Percentiles rank a stretch among this genome's conserved stretches.
Conservation (phyloP, 1,140 invertebrate species). For the Varroa destructor region DNA sequence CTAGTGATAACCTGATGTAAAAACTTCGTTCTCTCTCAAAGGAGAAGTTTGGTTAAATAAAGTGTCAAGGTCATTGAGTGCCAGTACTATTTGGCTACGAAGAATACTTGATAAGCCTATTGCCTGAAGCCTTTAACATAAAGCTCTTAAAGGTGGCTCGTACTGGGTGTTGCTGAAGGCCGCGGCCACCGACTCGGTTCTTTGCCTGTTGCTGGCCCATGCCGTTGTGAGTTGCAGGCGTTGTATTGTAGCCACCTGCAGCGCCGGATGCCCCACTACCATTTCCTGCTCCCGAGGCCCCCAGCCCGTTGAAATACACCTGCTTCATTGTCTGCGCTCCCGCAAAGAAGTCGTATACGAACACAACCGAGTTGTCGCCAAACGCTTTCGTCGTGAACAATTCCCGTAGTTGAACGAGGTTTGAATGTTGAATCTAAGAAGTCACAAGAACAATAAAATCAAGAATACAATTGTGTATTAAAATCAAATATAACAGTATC, state of each 20-base stretch:
- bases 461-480: constrained; percentile 57
- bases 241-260: constrained; percentile 25
- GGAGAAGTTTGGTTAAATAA: too few species aligned
- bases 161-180: too few species aligned
- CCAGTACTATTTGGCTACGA: too few species aligned
- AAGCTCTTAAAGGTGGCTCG: too few species aligned
- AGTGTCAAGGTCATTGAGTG: too few species aligned
- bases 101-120: too few species aligned
- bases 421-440: constrained; percentile 64
- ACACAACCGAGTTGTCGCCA: constrained; percentile 84
- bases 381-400: constrained; percentile 90
- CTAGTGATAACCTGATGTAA: too few species aligned
- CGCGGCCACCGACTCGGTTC: too few species aligned
- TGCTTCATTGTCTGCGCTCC: constrained; percentile 70
- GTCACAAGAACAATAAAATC: constrained; percentile 44
- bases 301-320: constrained; percentile 57
- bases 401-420: constrained; percentile 76
- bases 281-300: background rate
- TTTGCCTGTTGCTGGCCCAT: too few species aligned
- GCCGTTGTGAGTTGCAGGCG: too few species aligned
- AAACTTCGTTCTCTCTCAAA: too few species aligned
- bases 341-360: constrained; percentile 91
- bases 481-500: constrained; percentile 42
- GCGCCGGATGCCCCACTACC: constrained; percentile 1
- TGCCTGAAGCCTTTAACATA: too few species aligned